A percentile compares a stretch with the other conserved stretches of the same genome.
These are phyloP conservation scores for Oreochromis mossambicus DNA, from an alignment of 2,797 vertebrate species.

Conservation along the genomic window DNA sequence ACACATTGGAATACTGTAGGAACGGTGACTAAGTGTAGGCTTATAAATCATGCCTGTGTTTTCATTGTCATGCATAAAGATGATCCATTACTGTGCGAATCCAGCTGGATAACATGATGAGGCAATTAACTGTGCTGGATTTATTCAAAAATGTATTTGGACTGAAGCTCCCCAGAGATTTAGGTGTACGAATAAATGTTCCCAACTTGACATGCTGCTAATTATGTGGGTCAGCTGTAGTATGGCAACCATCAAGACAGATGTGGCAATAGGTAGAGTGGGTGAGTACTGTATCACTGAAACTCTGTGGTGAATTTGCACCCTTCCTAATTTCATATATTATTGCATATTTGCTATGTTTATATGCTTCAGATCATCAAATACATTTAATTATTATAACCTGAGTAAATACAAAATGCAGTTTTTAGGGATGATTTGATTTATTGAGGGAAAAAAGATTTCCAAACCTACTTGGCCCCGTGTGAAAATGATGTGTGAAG, in stretches of 20 bases:
- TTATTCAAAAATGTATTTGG: constrained; percentile 49
- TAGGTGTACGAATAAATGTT: constrained; percentile 24
- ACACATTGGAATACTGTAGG: not conserved
- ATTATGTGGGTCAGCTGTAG: constrained; percentile 9
- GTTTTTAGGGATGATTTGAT: not conserved
- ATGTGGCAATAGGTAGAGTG: not conserved
- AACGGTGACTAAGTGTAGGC: constrained; percentile 5
- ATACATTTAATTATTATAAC: not conserved
- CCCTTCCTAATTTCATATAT: not conserved
- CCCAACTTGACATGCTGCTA: constrained; percentile 10
- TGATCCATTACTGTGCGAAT: constrained; percentile 46
- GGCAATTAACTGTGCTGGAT: constrained; percentile 48
- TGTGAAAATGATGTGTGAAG: not conserved
- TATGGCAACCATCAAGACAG: not conserved
- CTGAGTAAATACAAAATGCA: not conserved
- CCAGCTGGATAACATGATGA: constrained; percentile 54
- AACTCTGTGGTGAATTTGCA: not conserved
- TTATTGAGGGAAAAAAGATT: not conserved
- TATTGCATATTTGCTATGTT: not conserved
- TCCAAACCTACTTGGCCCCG: not conserved
- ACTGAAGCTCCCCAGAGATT: constrained; percentile 18
- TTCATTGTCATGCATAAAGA: constrained; percentile 48
- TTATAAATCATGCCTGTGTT: constrained; percentile 40
- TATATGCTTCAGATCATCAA: not conserved
- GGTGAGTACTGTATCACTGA: not conserved